phyloP scores from a whole-genome alignment of 1,140 invertebrate species.

The Conus ventricosus region DNA sequence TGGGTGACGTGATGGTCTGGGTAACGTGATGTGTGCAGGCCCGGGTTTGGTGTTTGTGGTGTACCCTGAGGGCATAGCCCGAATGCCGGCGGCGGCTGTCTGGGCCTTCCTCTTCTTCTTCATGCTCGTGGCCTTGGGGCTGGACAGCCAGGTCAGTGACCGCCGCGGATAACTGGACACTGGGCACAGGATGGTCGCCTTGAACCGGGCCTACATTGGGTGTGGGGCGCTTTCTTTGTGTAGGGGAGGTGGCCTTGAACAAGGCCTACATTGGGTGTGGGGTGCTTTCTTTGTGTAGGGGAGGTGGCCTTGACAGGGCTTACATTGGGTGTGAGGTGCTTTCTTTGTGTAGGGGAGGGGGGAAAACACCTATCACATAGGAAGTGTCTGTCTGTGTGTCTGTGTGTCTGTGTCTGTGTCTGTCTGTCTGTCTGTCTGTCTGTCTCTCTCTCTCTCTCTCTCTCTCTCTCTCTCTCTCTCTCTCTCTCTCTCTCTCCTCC shows the following conservation, averaged over 20 bases:
- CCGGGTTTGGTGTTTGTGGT: conserved; percentile 96
- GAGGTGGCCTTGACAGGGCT: no score
- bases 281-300: no score
- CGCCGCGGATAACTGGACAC: no score
- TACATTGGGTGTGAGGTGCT: no score
- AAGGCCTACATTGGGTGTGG: no score
- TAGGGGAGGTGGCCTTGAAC: no score
- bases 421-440: background rate
- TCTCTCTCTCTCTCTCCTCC: no score
- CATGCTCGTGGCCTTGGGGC: conserved; percentile 93
- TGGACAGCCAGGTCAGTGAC: conserved; percentile 86
- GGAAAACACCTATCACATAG: no score
- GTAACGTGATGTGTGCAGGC: conserved; percentile 73
- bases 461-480: background rate
- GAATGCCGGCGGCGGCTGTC: conserved; percentile 92
- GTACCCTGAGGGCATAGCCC: conserved; percentile 96
- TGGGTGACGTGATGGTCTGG: no score
- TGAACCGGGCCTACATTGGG: background rate
- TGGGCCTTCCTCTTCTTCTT: conserved; percentile 99
- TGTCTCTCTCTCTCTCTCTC: background rate
- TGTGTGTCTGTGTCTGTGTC: background rate
- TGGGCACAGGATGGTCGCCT: no score
- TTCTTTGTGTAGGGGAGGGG: no score
- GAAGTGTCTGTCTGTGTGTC: background rate
- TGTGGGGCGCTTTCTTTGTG: no score